These are phyloP conservation scores for Invenusta paracnida DNA, from an alignment of 2,888 invertebrate genomes.

Conservation along the genomic window DNA sequence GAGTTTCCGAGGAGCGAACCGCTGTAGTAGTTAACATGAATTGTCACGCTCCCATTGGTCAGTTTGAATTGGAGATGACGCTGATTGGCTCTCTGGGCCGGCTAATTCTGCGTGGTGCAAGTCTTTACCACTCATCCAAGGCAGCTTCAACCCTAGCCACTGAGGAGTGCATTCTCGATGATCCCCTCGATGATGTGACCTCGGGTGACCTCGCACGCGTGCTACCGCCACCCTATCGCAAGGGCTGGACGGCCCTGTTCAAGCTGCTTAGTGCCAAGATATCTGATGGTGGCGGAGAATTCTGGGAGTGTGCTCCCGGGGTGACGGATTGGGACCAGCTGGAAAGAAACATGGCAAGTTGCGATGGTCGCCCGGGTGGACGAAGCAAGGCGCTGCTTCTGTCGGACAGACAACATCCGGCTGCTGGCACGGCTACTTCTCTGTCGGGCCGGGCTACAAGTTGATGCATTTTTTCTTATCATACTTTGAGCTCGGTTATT, in stretches of 20 bases:
- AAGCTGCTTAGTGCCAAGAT: not conserved
- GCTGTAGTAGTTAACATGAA: not conserved
- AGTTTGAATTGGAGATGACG: not conserved
- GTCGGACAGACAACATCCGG: too few species aligned
- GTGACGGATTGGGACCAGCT: conserved; percentile 1
- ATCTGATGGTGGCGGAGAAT: not conserved
- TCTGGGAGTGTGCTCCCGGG: not conserved
- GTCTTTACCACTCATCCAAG: not conserved
- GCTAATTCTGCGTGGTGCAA: not conserved
- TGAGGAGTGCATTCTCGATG: too few species aligned
- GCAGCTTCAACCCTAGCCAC: too few species aligned
- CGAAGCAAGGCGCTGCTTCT: too few species aligned
- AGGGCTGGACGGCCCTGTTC: not conserved
- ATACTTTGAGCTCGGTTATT: too few species aligned
- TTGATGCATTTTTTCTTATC: too few species aligned
- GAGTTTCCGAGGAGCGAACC: not conserved
- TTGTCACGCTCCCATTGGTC: not conserved
- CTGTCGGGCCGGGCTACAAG: too few species aligned
- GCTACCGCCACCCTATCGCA: not conserved
- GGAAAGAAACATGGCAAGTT: not conserved
- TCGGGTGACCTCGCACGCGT: too few species aligned
- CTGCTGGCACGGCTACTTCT: too few species aligned
- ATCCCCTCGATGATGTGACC: too few species aligned
- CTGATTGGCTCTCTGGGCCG: conserved; percentile 4
- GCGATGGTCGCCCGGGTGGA: not conserved